phyloP scores from a whole-genome alignment of 2,113 vertebrate genomes.

The Sinocyclocheilus grahami region DNA sequence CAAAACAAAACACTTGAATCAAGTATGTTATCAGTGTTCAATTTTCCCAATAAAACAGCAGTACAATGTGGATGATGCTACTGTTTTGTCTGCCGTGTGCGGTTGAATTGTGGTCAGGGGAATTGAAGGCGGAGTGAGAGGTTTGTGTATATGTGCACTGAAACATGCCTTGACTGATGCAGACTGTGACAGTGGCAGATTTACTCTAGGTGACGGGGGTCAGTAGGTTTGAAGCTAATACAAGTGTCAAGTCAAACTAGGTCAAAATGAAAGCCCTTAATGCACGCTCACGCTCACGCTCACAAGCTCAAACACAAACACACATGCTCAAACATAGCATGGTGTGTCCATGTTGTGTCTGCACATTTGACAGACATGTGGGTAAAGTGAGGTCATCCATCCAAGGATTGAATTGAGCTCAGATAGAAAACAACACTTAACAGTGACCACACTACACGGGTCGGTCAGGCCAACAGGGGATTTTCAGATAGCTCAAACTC shows the following conservation, averaged over 20 bases:
- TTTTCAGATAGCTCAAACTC: not conserved
- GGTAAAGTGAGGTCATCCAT: constrained; percentile 40
- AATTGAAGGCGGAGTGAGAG: not conserved
- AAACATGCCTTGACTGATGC: constrained; percentile 42
- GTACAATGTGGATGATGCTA: not conserved
- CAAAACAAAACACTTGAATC: not conserved
- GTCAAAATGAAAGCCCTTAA: constrained; percentile 51
- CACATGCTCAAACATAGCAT: constrained; percentile 26
- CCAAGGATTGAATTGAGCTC: not conserved
- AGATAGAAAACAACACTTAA: constrained; percentile 20
- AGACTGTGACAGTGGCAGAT: constrained; percentile 42
- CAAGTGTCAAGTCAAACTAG: constrained; percentile 48
- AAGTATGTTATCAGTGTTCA: not conserved
- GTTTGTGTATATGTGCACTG: not conserved
- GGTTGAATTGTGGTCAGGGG: not conserved
- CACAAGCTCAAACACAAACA: not conserved
- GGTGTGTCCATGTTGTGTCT: constrained; percentile 46
- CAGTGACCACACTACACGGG: constrained; percentile 16
- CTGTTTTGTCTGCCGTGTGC: not conserved
- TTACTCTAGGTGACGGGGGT: constrained; percentile 40
- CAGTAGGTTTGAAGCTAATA: constrained; percentile 46
- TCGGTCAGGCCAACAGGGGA: not conserved
- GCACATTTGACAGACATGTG: constrained; percentile 30
- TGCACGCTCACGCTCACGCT: constrained; percentile 33
- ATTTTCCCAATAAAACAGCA: not conserved